A percentile compares a stretch with the other conserved stretches of the same genome.
Evolutionary conservation across 2,797 vertebrate genomes (phyloP).

Genomic region (Sebastiscus tertius): DNA sequence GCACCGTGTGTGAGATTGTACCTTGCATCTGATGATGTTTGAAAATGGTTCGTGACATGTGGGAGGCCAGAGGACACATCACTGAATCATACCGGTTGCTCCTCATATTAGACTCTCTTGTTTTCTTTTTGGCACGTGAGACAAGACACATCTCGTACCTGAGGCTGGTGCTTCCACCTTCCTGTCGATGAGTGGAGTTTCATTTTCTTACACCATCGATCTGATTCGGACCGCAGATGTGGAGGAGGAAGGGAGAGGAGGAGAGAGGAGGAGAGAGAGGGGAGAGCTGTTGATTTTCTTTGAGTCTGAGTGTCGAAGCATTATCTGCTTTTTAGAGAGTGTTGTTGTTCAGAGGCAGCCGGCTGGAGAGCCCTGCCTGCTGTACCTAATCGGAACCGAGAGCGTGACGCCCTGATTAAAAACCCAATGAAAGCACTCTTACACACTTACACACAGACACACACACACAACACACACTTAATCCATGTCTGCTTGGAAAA

Average conservation of each 20-base stretch:
- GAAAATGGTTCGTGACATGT: slow-evolving; percentile 62
- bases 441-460: slow-evolving; percentile 1
- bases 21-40: slow-evolving; percentile 40
- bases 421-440: slow-evolving; percentile 56
- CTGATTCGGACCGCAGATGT: slow-evolving; percentile 43
- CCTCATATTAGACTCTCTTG: slow-evolving; percentile 65
- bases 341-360: slow-evolving; percentile 69
- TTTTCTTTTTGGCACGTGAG: slow-evolving; percentile 46
- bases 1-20: neutral
- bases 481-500: slow-evolving; percentile 11
- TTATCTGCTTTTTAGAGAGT: slow-evolving; percentile 70
- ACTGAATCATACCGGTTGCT: slow-evolving; percentile 60
- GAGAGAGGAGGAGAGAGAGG: neutral
- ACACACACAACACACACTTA: neutral
- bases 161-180: slow-evolving; percentile 45
- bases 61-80: slow-evolving; percentile 55
- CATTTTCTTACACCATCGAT: slow-evolving; percentile 66
- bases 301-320: slow-evolving; percentile 51
- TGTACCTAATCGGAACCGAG: slow-evolving; percentile 69
- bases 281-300: slow-evolving; percentile 58
- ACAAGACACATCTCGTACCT: slow-evolving; percentile 50
- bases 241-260: slow-evolving; percentile 11
- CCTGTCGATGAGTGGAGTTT: slow-evolving; percentile 47
- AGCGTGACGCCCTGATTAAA: slow-evolving; percentile 74
- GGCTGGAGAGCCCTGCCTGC: slow-evolving; percentile 64